Percentiles rank a stretch among this genome's conserved stretches.
phyloP scores from a whole-genome alignment of 2,888 invertebrate genomes.

The Drosophila nr. perissopoda region DNA sequence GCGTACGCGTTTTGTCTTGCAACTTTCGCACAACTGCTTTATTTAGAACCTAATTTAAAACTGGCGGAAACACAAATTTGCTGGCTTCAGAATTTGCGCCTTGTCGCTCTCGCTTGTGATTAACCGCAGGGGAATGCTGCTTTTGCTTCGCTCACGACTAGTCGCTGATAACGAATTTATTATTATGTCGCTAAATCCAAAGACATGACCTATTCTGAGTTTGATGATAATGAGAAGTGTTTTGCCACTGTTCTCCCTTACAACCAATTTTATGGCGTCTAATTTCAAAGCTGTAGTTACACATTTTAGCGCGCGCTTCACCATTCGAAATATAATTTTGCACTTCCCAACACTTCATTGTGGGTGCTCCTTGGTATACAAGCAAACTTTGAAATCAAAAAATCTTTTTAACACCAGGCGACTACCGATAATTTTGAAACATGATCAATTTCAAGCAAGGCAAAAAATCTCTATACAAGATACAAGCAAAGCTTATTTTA shows the following conservation, averaged over 20 bases:
- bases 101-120: slow-evolving; percentile 22
- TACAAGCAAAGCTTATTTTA: no score
- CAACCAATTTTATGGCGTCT: slow-evolving; percentile 6
- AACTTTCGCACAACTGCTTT: slow-evolving; percentile 37
- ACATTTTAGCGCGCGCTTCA: slow-evolving; percentile 2
- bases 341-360: background rate
- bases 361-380: background rate
- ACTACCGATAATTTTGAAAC: background rate
- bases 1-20: slow-evolving; percentile 10
- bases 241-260: slow-evolving; percentile 6
- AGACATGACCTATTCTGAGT: slow-evolving; percentile 62
- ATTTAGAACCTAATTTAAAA: slow-evolving; percentile 51
- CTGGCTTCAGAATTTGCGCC: slow-evolving; percentile 9
- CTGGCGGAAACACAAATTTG: slow-evolving; percentile 43
- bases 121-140: background rate
- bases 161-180: slow-evolving; percentile 42
- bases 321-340: slow-evolving; percentile 4
- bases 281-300: background rate
- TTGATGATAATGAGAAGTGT: slow-evolving; percentile 28
- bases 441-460: background rate
- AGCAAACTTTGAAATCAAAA: background rate
- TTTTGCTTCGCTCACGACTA: slow-evolving; percentile 8
- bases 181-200: slow-evolving; percentile 27
- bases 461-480: background rate
- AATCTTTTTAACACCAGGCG: background rate